Conservation (phyloP, 1,140 invertebrate species). For the Pemphigus obesinymphae region DNA sequence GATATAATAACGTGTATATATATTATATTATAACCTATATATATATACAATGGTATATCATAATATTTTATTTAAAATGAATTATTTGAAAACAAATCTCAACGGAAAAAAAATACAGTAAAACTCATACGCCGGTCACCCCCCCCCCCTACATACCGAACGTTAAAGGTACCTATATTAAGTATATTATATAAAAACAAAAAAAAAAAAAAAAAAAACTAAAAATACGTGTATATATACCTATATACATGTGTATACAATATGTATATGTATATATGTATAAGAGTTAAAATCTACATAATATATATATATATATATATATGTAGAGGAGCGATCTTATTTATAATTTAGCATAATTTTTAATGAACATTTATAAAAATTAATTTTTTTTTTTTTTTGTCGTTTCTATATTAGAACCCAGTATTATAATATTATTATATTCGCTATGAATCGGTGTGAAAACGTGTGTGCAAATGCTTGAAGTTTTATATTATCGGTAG, state of each 20-base stretch:
- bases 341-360: not conserved
- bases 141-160: too few species aligned
- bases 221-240: not conserved
- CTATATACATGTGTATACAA: not conserved
- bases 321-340: not conserved
- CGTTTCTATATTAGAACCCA: not conserved
- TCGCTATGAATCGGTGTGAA: not conserved
- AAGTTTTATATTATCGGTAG: conserved; percentile 13
- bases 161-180: too few species aligned
- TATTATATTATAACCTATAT: too few species aligned
- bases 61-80: not conserved
- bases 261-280: too few species aligned
- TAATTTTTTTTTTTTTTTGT: not conserved
- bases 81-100: conserved; percentile 6
- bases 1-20: too few species aligned
- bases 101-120: not conserved
- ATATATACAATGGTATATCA: not conserved
- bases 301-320: not conserved
- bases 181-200: too few species aligned
- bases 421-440: too few species aligned
- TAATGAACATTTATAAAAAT: not conserved
- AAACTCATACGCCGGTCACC: too few species aligned
- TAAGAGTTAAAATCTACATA: not conserved
- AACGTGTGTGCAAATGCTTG: not conserved
- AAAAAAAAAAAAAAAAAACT: too few species aligned